Evolutionary conservation across 2,113 vertebrate genomes (phyloP), one percentile per base, ranked within the genome.

Genomic region (Empidonax alnorum): DNA sequence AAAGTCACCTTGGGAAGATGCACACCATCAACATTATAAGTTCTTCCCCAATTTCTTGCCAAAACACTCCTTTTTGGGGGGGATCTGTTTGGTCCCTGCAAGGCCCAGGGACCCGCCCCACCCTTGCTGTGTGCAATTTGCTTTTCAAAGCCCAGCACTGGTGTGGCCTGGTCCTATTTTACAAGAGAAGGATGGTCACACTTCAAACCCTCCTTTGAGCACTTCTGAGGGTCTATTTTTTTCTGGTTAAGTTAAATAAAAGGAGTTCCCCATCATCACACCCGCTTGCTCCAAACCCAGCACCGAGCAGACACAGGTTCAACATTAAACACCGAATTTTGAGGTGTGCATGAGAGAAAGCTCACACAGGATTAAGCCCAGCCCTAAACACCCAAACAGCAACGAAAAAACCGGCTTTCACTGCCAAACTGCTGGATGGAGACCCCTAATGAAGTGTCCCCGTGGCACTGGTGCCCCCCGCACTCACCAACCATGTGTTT

Each of bases 401-500:
- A 2, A 55, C 7, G 68, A 27, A 55, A 65, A 23, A 12, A 41
- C 1, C 23, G 47, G 27, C 24, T 50, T 67, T 67, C 13, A 4
- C 7, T 30, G 65, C 42, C 50, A 12, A 31, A 55, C 1, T 0
- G 8, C 55, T 4, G 28, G 80, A n/a, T 11, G 53, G 74, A n/a
- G 17, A 50, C 1, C 80, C 63, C 61, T 50, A 55, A 30, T 0
- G 2, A 42, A 44, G 18, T 16, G 39, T 25, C 31, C 74, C 84
- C 0, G 0, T 8, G 35, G 69, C 41, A 20, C 41, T 3, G 0
- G 37, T 2, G 68, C 10, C 15, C 53, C 81, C 87, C 4, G 1
- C 91, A 99, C 99, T 99, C 97, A 99, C 99, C 99, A 46, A 99
- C 99, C 99, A 99, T 99, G 98, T 99, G 99, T 97, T 99, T 99